Evolutionary conservation across 1,140 invertebrate genomes (phyloP), one percentile per base, ranked within the genome.

Genomic region (Zaprionus taronus): DNA sequence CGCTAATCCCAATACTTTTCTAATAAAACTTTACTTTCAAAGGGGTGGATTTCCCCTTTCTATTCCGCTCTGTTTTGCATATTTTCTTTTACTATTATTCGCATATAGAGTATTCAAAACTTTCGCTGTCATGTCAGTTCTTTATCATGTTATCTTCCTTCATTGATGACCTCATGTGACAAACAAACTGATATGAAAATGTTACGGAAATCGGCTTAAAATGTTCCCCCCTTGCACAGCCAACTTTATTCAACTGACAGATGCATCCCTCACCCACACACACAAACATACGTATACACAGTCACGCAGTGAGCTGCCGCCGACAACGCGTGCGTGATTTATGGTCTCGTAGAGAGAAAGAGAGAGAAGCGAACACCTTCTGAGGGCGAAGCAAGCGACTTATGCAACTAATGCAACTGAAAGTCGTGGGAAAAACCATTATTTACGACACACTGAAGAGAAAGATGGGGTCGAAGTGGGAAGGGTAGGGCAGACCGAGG

Each of bases 381-480:
- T 55, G 61, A 61, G 61, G 47, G 53, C 55, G 67, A 34, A 47
- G 28, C 22, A 26, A 17, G n/a, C 77, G 71, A 69, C 69, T 75
- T 81, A 76, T 89, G 84, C 84, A 80, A 69, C 84, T 83, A 87
- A 87, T 87, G 84, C 84, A 89, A 79, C 81, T 69, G 74, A 72
- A 56, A 53, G 68, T 75, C 60, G 70, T 49, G 53, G 24, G 31
- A 15, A 51, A 81, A 81, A 83, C 84, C 81, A 81, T 87, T 89
- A 87, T 89, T 87, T 87, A 87, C 74, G 81, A 55, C 55, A 57
- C 80, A 72, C 71, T 51, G 71, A 53, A 11, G 4, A 26, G 24
- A 26, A 24, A 24, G 20, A 26, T 28, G 9, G 51, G 5, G 11
- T 15, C 38, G 1, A 15, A 7, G 38, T 41, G 15, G 38, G 41